These are phyloP conservation scores for Galerucella calmariensis DNA, from an alignment of 2,888 invertebrate species.

Conservation along the genomic window DNA sequence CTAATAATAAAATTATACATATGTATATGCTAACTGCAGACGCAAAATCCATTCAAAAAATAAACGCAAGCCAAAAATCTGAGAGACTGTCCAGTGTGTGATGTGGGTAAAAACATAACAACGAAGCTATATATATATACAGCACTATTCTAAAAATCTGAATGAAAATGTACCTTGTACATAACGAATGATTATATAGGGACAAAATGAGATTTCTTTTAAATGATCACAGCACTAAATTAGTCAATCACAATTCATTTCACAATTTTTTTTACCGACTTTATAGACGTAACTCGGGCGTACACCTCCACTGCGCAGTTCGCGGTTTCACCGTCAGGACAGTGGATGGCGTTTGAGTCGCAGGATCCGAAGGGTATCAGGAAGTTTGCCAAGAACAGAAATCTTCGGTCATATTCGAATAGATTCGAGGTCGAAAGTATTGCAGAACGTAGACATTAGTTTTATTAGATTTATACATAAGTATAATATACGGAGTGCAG, in stretches of 20 bases:
- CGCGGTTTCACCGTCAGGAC: slow-evolving; percentile 54
- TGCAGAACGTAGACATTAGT: slow-evolving; percentile 8
- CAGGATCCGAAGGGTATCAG: slow-evolving; percentile 51
- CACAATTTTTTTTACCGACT: slow-evolving; percentile 46
- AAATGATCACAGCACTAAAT: slow-evolving; percentile 53
- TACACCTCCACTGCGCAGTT: slow-evolving; percentile 57
- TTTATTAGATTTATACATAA: background rate
- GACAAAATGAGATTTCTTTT: slow-evolving; percentile 37
- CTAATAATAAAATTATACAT: slow-evolving; percentile 54
- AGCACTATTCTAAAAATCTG: slow-evolving; percentile 48
- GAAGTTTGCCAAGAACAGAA: slow-evolving; percentile 42
- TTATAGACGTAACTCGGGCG: slow-evolving; percentile 54
- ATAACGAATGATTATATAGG: slow-evolving; percentile 44
- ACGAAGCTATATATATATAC: slow-evolving; percentile 45
- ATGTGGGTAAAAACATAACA: slow-evolving; percentile 43
- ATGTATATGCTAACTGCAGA: slow-evolving; percentile 54
- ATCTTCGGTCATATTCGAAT: slow-evolving; percentile 41
- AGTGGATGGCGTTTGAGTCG: slow-evolving; percentile 52
- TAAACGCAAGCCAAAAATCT: slow-evolving; percentile 51
- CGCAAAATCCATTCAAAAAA: slow-evolving; percentile 55
- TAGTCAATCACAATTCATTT: slow-evolving; percentile 53
- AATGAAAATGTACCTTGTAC: slow-evolving; percentile 50
- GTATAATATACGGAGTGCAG: background rate
- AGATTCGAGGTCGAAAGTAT: slow-evolving; percentile 14
- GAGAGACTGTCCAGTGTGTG: slow-evolving; percentile 36